These are phyloP conservation scores for Caprella mutica DNA, from an alignment of 2,888 invertebrate species.

Conservation along the genomic window DNA sequence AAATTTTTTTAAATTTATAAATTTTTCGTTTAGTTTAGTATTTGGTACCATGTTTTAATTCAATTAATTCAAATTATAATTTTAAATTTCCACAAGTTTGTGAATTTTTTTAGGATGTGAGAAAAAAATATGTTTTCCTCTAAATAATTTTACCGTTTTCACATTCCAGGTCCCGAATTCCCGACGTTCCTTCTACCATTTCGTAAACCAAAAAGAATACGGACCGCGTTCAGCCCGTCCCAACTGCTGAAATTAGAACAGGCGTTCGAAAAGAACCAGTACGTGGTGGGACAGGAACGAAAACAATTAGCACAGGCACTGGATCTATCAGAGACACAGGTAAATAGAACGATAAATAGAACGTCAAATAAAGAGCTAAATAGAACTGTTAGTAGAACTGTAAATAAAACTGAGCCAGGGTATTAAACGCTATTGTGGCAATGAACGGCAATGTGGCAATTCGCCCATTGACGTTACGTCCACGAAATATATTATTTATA, in stretches of 20 bases:
- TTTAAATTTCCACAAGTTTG: not conserved
- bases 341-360: too few relatives aligned
- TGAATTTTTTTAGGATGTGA: too few relatives aligned
- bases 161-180: conserved; percentile 55
- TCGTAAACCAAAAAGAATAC: conserved; percentile 94
- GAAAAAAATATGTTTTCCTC: conserved; percentile 6
- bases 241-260: conserved; percentile 93
- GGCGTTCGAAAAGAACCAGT: conserved; percentile 98
- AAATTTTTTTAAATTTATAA: too few relatives aligned
- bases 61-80: not conserved
- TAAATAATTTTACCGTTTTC: not conserved
- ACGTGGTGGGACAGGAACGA: conserved; percentile 95
- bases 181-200: conserved; percentile 83
- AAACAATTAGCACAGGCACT: conserved; percentile 92
- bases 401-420: too few relatives aligned
- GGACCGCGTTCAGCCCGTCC: conserved; percentile 95
- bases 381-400: too few relatives aligned
- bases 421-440: too few relatives aligned
- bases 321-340: conserved; percentile 94
- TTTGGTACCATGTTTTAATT: not conserved
- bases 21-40: too few relatives aligned
- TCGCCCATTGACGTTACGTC: too few relatives aligned
- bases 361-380: too few relatives aligned
- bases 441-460: too few relatives aligned
- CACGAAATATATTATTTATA: too few relatives aligned